A percentile compares a stretch with the other conserved stretches of the same genome.
Evolutionary conservation across 2,888 invertebrate species (phyloP).

Genomic region (Caenorhabditis plicata): DNA sequence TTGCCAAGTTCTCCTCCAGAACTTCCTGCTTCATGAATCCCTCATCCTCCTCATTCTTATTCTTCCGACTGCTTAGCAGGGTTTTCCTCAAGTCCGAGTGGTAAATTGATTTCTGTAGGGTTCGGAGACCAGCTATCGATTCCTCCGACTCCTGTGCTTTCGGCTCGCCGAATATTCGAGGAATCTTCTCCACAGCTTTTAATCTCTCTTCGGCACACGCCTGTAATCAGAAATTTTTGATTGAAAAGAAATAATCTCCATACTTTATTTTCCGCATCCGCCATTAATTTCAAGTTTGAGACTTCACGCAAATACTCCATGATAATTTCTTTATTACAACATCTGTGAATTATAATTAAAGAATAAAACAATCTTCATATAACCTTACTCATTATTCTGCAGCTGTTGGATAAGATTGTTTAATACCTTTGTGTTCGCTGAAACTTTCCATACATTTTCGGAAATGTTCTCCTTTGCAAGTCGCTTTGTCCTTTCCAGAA

Average conservation of each 20-base stretch:
- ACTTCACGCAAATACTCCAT: constrained; percentile 50
- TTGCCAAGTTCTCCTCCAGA: constrained; percentile 87
- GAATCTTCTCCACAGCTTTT: constrained; percentile 29
- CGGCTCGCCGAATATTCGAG: constrained; percentile 16
- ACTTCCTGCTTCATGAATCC: constrained; percentile 83
- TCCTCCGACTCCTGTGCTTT: constrained; percentile 31
- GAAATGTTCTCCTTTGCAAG: constrained; percentile 41
- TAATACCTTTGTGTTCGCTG: constrained; percentile 28
- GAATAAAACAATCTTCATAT: background rate
- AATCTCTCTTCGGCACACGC: constrained; percentile 15
- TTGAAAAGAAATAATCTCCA: constrained; percentile 5
- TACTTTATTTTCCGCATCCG: constrained; percentile 50
- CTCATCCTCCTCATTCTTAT: constrained; percentile 71
- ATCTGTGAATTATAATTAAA: too few relatives aligned
- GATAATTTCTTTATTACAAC: constrained; percentile 37
- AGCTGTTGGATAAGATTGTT: constrained; percentile 22
- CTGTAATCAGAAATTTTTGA: constrained; percentile 1
- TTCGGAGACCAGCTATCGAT: constrained; percentile 35
- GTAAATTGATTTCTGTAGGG: constrained; percentile 38
- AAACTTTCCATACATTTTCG: constrained; percentile 29
- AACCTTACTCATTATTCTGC: constrained; percentile 29
- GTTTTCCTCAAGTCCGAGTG: constrained; percentile 53
- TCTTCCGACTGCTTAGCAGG: constrained; percentile 33
- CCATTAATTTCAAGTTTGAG: constrained; percentile 39
- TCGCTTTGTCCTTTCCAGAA: constrained; percentile 50